Conservation (phyloP, 2,797 vertebrate genomes). For the Todus mexicanus region DNA sequence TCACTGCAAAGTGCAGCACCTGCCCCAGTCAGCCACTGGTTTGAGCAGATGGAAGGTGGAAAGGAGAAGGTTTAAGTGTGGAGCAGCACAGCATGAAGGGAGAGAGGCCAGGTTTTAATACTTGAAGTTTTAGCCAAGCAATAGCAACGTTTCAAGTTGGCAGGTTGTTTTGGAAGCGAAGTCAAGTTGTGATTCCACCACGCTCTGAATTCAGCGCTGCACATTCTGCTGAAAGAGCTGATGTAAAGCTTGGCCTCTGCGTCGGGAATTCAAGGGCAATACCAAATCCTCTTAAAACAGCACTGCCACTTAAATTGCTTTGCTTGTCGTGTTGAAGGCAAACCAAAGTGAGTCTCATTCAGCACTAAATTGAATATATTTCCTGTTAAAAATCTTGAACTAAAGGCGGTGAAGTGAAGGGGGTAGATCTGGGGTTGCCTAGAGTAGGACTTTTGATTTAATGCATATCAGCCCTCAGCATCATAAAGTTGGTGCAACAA, state of each 20-base stretch:
- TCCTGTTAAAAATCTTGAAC: neutral
- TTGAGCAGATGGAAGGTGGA: neutral
- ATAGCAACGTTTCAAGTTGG: neutral
- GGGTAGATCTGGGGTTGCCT: neutral
- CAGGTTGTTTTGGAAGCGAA: neutral
- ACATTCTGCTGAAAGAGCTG: neutral
- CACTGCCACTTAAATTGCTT: neutral
- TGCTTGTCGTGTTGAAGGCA: neutral
- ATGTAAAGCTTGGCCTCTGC: neutral
- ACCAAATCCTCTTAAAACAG: neutral
- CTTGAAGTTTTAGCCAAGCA: neutral
- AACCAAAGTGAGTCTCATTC: neutral
- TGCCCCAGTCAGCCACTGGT: neutral
- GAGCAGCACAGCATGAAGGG: neutral
- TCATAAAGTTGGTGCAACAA: rapidly evolving
- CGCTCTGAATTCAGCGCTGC: neutral
- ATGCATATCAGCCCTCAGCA: neutral
- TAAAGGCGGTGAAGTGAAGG: neutral
- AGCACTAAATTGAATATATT: neutral
- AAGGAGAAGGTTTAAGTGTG: neutral
- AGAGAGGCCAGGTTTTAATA: no score
- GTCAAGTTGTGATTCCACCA: neutral
- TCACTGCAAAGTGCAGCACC: neutral
- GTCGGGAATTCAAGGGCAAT: neutral
- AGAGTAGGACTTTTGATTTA: neutral